Conservation (phyloP, 1,140 invertebrate species). For the Leptinotarsa texana region DNA sequence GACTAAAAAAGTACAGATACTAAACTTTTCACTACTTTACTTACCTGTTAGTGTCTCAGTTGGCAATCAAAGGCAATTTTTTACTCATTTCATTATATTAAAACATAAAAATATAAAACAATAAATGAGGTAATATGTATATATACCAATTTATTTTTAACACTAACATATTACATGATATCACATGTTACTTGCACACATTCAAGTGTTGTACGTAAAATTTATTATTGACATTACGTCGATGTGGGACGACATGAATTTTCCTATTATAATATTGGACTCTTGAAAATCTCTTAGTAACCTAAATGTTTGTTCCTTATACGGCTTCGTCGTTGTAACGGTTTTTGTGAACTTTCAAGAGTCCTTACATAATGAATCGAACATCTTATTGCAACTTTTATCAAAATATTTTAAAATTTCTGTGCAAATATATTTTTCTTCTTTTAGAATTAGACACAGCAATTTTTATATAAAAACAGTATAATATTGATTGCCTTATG, state of each 20-base stretch:
- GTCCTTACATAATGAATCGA: slow-evolving; percentile 13
- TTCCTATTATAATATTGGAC: slow-evolving; percentile 15
- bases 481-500: slow-evolving; percentile 52
- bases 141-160: slow-evolving; percentile 58
- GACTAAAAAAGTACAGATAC: no score
- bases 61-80: slow-evolving; percentile 8
- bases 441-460: slow-evolving; percentile 54
- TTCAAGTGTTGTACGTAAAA: slow-evolving; percentile 56
- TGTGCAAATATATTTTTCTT: slow-evolving; percentile 50
- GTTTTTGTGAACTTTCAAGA: slow-evolving; percentile 18
- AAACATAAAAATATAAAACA: slow-evolving; percentile 55
- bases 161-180: slow-evolving; percentile 58
- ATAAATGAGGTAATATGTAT: slow-evolving; percentile 56
- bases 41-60: not conserved
- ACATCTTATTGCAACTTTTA: slow-evolving; percentile 54
- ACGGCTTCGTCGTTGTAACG: slow-evolving; percentile 15
- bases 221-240: slow-evolving; percentile 57
- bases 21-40: no score
- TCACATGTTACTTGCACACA: slow-evolving; percentile 58
- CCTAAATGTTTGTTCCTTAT: not conserved
- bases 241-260: slow-evolving; percentile 53
- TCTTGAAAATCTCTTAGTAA: slow-evolving; percentile 19
- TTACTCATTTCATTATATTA: slow-evolving; percentile 49
- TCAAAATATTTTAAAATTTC: slow-evolving; percentile 55
- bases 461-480: slow-evolving; percentile 51